phyloP scores from a whole-genome alignment of 2,888 invertebrate species.

The Crepidodera aurea region DNA sequence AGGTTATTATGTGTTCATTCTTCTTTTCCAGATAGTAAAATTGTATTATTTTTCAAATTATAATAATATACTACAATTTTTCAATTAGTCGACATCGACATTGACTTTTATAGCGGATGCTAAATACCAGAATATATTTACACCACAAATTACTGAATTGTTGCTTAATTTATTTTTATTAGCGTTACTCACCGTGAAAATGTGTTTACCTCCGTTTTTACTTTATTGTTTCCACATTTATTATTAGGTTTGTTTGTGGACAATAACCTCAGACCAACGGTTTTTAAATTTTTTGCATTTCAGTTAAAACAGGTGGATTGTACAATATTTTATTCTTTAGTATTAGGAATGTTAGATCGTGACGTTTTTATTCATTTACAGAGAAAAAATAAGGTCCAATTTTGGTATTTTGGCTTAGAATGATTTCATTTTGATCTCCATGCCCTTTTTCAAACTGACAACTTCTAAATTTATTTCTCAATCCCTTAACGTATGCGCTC shows the following conservation, averaged over 20 bases:
- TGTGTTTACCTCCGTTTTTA: slow-evolving; percentile 1
- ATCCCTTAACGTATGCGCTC: too few relatives aligned
- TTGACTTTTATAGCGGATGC: background rate
- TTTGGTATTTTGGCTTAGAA: too few relatives aligned
- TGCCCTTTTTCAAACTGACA: too few relatives aligned
- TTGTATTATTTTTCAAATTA: too few relatives aligned
- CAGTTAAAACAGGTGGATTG: background rate
- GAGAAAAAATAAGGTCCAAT: too few relatives aligned
- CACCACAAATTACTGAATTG: background rate
- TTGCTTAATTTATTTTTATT: background rate
- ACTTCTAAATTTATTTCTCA: too few relatives aligned
- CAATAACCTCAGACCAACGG: background rate
- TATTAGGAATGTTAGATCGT: too few relatives aligned
- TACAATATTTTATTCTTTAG: background rate
- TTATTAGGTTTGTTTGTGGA: background rate
- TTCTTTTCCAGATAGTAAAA: too few relatives aligned
- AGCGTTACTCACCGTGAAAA: slow-evolving; percentile 3
- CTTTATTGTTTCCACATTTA: background rate
- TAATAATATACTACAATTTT: background rate
- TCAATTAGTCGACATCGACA: background rate
- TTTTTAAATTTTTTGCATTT: background rate
- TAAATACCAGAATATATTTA: background rate
- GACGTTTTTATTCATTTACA: too few relatives aligned
- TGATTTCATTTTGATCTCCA: too few relatives aligned
- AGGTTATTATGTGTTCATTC: too few relatives aligned